Percentiles rank a stretch among this genome's conserved stretches.
These are phyloP conservation scores for Dryocosmus kuriphilus DNA, from an alignment of 2,888 invertebrate genomes.

Conservation along the genomic window DNA sequence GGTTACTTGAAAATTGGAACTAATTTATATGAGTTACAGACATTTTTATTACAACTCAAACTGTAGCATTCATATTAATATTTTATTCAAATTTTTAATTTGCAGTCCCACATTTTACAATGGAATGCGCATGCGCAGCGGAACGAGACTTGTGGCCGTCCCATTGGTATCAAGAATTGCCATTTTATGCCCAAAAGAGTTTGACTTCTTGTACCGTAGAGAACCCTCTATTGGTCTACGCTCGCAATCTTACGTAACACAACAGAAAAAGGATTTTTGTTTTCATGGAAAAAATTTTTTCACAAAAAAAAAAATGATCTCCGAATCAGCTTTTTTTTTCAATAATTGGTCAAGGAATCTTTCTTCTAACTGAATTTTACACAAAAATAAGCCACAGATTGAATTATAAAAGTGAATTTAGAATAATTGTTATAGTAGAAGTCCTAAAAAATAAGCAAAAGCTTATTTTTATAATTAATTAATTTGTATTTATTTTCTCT, in stretches of 20 bases:
- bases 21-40: neutral
- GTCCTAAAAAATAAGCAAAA: neutral
- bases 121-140: slow-evolving; percentile 77
- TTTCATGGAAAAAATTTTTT: too few species aligned
- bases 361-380: neutral
- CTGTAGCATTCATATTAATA: neutral
- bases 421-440: neutral
- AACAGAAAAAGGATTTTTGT: too few species aligned
- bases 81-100: slow-evolving; percentile 31
- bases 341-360: neutral
- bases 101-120: slow-evolving; percentile 63
- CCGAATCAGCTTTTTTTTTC: neutral
- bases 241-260: slow-evolving; percentile 3
- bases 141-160: slow-evolving; percentile 70
- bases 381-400: neutral
- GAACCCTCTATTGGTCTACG: slow-evolving; percentile 68
- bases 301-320: too few species aligned
- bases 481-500: too few species aligned
- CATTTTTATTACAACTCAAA: neutral
- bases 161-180: slow-evolving; percentile 60
- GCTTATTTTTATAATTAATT: neutral
- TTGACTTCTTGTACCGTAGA: slow-evolving; percentile 64
- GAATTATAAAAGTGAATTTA: neutral
- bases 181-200: slow-evolving; percentile 67
- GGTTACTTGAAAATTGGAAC: too few species aligned